phyloP scores from a whole-genome alignment of 2,888 invertebrate species.

The Synanthedon vespiformis region DNA sequence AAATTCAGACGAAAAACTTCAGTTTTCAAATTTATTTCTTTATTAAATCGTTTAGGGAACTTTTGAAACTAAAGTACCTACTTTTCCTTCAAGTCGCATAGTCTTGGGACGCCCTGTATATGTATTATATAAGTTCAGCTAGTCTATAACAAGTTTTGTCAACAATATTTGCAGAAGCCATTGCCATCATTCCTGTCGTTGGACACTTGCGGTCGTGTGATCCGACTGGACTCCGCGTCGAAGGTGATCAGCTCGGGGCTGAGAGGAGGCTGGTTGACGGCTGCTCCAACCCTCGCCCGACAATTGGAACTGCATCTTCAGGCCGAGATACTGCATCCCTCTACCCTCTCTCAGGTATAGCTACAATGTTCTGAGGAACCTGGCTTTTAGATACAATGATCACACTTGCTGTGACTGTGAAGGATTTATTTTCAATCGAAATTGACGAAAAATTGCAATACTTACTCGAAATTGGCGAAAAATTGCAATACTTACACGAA shows the following conservation, averaged over 20 bases:
- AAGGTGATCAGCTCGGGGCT: constrained; percentile 80
- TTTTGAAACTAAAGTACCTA: no score
- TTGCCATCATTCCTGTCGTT: constrained; percentile 78
- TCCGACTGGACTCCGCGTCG: constrained; percentile 83
- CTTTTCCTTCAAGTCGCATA: no score
- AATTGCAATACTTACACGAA: no score
- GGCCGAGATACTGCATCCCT: constrained; percentile 69
- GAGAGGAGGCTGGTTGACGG: constrained; percentile 80
- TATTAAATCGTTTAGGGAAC: no score
- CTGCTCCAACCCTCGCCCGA: constrained; percentile 73
- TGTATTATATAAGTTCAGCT: no score
- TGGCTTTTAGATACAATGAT: no score
- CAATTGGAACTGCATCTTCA: constrained; percentile 78
- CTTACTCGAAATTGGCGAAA: no score
- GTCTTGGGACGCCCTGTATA: no score
- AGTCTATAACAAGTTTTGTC: no score
- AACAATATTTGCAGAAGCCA: constrained; percentile 38
- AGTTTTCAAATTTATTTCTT: no score
- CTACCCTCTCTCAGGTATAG: constrained; percentile 36
- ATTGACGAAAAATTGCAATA: no score
- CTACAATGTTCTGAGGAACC: background rate
- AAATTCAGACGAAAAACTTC: no score
- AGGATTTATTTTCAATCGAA: background rate
- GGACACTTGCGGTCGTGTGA: constrained; percentile 80
- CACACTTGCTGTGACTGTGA: background rate